Evolutionary conservation across 2,797 vertebrate species (phyloP), one percentile per base, ranked within the genome.

Genomic region (Coregonus ussuriensis): DNA sequence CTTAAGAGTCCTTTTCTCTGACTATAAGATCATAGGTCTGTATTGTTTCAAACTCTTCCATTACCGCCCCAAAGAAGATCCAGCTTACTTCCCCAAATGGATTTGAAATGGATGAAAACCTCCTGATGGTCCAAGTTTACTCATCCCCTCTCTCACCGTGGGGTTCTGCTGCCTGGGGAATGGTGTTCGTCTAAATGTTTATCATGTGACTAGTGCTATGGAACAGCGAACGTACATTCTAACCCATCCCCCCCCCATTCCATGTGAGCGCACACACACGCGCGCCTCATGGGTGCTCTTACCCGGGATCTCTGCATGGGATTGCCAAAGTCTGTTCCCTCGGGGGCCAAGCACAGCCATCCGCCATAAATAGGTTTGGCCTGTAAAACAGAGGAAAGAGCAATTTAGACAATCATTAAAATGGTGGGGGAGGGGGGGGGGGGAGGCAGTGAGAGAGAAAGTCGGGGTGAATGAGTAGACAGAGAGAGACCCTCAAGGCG

Each of bases 331-430:
- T 96, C 94, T 0, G 95, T 96, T 85, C 95, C 95, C 86, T 96
- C 95, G 0, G 95, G 95, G 88, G 95, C 95, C 92, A 96, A 92
- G 83, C 95, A 96, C 81, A 96, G 90, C 95, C 95, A 96, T 84
- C 95, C 95, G 65, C 94, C 95, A 90, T 96, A 96, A 91, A 96
- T 95, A 70, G 95, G 94, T 89, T 96, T 96, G 84, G 95, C 95
- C 95, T 96, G 92, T 85, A 89, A 93, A 89, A 82, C 77, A 90
- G 80, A 74, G 41, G 11, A 47, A 11, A 47, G 41, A 11, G 83
- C 74, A 86, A 90, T 90, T 91, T 90, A 89, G 90, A 79, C 87
- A 85, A 91, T 92, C 63, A 90, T 92, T 91, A 90, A 87, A 91
- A 87, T 79, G 83, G 56, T 33, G 74, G 65, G 35, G 69, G 77